Evolutionary conservation across 2,888 invertebrate species (phyloP), one percentile per base, ranked within the genome.

Genomic region (Lamellibrachia columna): DNA sequence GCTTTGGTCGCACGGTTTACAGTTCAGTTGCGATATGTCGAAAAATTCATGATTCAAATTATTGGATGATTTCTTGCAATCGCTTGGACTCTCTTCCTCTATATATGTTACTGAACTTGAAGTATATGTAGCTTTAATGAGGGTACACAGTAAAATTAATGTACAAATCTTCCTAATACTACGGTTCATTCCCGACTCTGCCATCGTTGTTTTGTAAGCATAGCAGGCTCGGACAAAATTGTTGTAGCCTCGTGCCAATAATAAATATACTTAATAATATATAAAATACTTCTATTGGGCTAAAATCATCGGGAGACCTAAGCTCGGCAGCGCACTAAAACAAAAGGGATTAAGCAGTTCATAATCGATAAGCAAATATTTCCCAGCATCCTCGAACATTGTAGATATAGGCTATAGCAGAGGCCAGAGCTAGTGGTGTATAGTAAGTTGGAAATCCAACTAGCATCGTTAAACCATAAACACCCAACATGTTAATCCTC

Each of bases 1-100:
- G 93, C 94, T 94, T 93, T 95, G 94, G 11, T 94, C 93, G 93
- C 96, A 96, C 90, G 93, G 93, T 92, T 95, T 58, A 93, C 96
- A 96, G 75, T 93, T 93, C 92, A 96, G 91, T 92, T 94, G 93
- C 11, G 95, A 93, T 11, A 94, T 94, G 92, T 96, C 95, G 93
- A 94, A 96, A 94, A 94, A 96, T 93, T 96, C 94, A 90, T 93
- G 94, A 92, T 75, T 92, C 22, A 58, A 93, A 93, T 94, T 94
- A 53, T 52, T 90, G 8, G 55, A 22, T 22, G 92, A 91, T 28
- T 90, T 92, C 58, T 90, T 92, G 92, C 94, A 94, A 92, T 94
- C 93, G 8, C 28, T 75, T 53, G 94, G 94, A 11, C 91, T 92
- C 90, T 93, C 91, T 53, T 53, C 91, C n/a, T 52, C n/a, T 53